These are phyloP conservation scores for Phoenoteleia sp. DNA, from an alignment of 2,888 invertebrate genomes.

Conservation along the genomic window DNA sequence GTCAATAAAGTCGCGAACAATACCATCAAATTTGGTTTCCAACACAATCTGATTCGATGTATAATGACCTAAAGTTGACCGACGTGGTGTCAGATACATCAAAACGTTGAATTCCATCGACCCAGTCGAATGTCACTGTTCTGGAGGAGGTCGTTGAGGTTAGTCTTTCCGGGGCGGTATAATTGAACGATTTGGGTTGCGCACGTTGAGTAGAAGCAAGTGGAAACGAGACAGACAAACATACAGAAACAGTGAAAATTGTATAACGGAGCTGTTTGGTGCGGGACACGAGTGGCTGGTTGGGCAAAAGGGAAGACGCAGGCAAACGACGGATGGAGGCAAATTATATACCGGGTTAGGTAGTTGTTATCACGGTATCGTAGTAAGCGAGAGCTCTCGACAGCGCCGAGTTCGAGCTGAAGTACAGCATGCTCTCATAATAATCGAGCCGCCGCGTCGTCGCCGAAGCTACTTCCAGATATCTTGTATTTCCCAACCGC, in stretches of 20 bases:
- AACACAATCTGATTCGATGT: slow-evolving; percentile 13
- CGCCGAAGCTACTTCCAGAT: slow-evolving; percentile 43
- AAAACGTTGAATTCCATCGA: slow-evolving; percentile 51
- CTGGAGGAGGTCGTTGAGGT: slow-evolving; percentile 48
- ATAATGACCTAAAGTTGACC: slow-evolving; percentile 27
- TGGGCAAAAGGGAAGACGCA: slow-evolving; percentile 13
- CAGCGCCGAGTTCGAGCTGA: slow-evolving; percentile 75
- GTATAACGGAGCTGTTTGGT: slow-evolving; percentile 33
- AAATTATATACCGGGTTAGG: slow-evolving; percentile 71
- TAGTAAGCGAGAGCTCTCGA: slow-evolving; percentile 81
- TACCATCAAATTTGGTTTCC: slow-evolving; percentile 12
- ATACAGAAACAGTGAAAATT: slow-evolving; percentile 45
- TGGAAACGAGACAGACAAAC: slow-evolving; percentile 49
- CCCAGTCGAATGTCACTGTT: slow-evolving; percentile 23
- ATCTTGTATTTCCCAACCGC: slow-evolving; percentile 38
- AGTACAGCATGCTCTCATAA: slow-evolving; percentile 76
- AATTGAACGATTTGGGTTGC: slow-evolving; percentile 60
- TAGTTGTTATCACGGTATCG: slow-evolving; percentile 82
- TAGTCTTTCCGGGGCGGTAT: slow-evolving; percentile 53
- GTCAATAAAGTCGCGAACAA: not conserved
- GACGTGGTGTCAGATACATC: slow-evolving; percentile 27
- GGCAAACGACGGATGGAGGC: slow-evolving; percentile 45
- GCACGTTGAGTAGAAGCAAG: slow-evolving; percentile 19
- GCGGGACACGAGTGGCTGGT: slow-evolving; percentile 31
- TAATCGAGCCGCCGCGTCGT: slow-evolving; percentile 74